phyloP scores from a whole-genome alignment of 2,113 vertebrate genomes.

The Castor canadensis region DNA sequence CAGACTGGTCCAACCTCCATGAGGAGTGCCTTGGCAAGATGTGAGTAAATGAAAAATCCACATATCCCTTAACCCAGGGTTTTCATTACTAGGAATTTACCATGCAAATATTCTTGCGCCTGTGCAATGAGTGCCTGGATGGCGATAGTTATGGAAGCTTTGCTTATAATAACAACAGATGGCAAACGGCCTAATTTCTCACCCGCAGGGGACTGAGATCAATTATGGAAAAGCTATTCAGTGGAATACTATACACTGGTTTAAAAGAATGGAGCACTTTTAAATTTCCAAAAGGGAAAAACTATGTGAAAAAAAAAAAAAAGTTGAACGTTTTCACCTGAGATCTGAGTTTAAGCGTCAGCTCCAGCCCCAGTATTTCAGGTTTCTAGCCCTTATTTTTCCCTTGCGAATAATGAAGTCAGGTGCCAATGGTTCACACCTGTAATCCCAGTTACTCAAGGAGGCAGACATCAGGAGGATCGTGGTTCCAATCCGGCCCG shows the following conservation, averaged over 20 bases:
- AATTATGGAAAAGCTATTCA: background rate
- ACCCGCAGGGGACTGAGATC: background rate
- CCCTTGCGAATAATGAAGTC: background rate
- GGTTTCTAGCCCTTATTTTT: background rate
- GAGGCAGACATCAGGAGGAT: no score
- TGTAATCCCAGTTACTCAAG: no score
- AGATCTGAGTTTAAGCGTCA: background rate
- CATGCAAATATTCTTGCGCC: background rate
- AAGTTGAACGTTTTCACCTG: background rate
- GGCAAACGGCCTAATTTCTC: background rate
- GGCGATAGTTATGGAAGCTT: background rate
- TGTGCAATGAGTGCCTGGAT: background rate
- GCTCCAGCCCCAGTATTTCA: background rate
- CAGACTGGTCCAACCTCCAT: conserved; percentile 60
- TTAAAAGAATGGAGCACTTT: conserved; percentile 27
- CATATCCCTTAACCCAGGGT: conserved; percentile 67
- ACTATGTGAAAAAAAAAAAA: background rate
- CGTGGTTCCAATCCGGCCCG: no score
- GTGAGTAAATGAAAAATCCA: conserved; percentile 59
- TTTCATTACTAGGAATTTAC: conserved; percentile 72
- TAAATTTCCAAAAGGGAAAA: background rate
- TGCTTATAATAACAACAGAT: background rate
- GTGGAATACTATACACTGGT: background rate
- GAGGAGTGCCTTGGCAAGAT: conserved; percentile 72
- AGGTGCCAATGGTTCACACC: no score